Conservation (phyloP, 1,140 invertebrate genomes). For the Agrilus planipennis region DNA sequence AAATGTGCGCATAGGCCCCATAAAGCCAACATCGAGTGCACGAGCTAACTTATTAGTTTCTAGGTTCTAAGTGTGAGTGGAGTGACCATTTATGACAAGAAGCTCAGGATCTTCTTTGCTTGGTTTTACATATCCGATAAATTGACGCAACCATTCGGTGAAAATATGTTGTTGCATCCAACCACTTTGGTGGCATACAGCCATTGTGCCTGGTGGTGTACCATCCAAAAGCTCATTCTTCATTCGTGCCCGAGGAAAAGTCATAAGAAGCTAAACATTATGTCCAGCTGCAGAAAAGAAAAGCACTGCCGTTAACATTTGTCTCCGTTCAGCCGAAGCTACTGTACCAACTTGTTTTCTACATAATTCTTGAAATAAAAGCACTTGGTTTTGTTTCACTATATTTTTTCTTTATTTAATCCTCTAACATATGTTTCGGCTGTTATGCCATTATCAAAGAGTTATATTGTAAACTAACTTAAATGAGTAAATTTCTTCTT, state of each 20-base stretch:
- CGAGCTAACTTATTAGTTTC: too few relatives aligned
- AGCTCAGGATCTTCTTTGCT: slow-evolving; percentile 16
- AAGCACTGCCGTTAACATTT: slow-evolving; percentile 13
- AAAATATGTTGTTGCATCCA: slow-evolving; percentile 26
- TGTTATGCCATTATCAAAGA: too few relatives aligned
- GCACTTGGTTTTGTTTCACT: too few relatives aligned
- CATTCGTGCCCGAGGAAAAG: slow-evolving; percentile 15
- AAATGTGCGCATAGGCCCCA: too few relatives aligned
- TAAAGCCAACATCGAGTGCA: too few relatives aligned
- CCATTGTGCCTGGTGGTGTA: slow-evolving; percentile 18
- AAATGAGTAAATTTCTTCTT: too few relatives aligned
- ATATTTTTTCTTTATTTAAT: too few relatives aligned
- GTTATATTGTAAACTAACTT: too few relatives aligned
- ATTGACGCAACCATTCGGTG: slow-evolving; percentile 23
- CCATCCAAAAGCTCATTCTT: slow-evolving; percentile 13
- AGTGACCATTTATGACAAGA: slow-evolving; percentile 21
- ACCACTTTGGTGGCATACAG: slow-evolving; percentile 20
- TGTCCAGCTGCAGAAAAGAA: slow-evolving; percentile 7
- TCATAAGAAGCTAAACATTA: slow-evolving; percentile 11
- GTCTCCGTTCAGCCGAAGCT: slow-evolving; percentile 12
- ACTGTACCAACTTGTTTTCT: slow-evolving; percentile 6
- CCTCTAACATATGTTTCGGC: too few relatives aligned
- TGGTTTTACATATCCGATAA: slow-evolving; percentile 15
- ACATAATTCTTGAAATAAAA: too few relatives aligned
- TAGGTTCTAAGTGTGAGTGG: slow-evolving; percentile 20